Conservation (phyloP, 2,797 vertebrate species). For the Micropoecilia bifurca region DNA sequence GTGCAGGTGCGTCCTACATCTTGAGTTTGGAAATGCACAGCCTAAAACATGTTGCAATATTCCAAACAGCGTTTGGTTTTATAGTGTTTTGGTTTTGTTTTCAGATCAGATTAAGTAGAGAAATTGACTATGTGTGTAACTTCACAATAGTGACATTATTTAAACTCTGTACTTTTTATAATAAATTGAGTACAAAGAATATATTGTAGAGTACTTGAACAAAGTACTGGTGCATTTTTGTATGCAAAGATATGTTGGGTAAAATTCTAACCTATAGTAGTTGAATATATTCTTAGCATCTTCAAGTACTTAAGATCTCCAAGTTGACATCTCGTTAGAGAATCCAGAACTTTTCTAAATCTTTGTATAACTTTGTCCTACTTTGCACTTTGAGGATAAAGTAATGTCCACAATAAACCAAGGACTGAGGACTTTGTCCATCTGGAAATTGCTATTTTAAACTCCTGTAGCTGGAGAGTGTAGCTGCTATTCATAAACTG, state of each 20-base stretch:
- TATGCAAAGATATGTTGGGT: not conserved
- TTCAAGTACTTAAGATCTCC: not conserved
- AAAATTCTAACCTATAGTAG: not conserved
- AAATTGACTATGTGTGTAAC: not conserved
- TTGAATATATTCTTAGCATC: not conserved
- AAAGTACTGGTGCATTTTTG: not conserved
- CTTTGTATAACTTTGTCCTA: not conserved
- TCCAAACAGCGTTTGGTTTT: not conserved
- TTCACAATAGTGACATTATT: not conserved
- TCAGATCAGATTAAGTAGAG: not conserved
- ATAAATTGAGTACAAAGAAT: not conserved
- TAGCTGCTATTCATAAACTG: not conserved
- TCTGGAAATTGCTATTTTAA: not conserved
- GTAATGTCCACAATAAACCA: not conserved
- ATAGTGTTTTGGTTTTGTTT: not conserved
- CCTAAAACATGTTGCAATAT: not conserved
- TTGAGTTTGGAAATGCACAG: not conserved
- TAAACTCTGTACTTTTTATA: not conserved
- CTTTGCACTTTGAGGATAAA: not conserved
- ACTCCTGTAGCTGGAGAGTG: not conserved
- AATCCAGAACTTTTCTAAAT: not conserved
- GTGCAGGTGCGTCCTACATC: constrained; percentile 36
- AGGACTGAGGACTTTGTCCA: not conserved
- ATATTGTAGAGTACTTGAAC: not conserved
- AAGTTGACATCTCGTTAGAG: not conserved